Evolutionary conservation across 2,888 invertebrate genomes (phyloP), one percentile per base, ranked within the genome.

Genomic region (Operophtera brumata): DNA sequence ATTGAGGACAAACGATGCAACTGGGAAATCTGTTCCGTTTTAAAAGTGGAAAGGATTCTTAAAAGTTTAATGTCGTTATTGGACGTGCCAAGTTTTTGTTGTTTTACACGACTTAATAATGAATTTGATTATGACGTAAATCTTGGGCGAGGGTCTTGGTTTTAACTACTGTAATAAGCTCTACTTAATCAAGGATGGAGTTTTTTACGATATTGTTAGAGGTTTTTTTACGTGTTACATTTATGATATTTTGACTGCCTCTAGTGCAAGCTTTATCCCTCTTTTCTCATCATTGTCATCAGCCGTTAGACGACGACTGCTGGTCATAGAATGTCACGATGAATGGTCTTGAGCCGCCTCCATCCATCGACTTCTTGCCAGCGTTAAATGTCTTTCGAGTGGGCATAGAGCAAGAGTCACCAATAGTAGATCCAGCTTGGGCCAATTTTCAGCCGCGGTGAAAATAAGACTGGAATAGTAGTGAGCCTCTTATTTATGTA

Each of bases 21-120:
- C 73, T 75, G 81, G 82, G 81, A 82, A 82, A 82, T 82, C 80
- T 80, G 65, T 69, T 69, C 63, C 50, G 44, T 62, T 57, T 60
- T 64, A 58, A 73, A 67, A 69, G 68, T 62, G 62, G 60, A 68
- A 67, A 67, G 58, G 64, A 61, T 64, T 60, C 62, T 60, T 55
- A 56, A 59, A 65, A 64, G 51, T 64, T 60, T 49, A 58, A 66
- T 56, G 54, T 52, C 39, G 59, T 59, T 61, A 63, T 51, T 51
- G 45, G 44, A 57, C 28, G 50, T 64, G 63, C 67, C 59, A 61
- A 68, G 65, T 60, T 66, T 65, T 39, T 47, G 42, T 42, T 49
- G 46, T 45, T 40, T 30, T 40, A 30, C 45, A 43, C 26, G 34
- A 41, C 14, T 41, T 45, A 54, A 46, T 46, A 46, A 49, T 49